phyloP scores from a whole-genome alignment of 2,113 vertebrate genomes.

The Malurus cyaneus region DNA sequence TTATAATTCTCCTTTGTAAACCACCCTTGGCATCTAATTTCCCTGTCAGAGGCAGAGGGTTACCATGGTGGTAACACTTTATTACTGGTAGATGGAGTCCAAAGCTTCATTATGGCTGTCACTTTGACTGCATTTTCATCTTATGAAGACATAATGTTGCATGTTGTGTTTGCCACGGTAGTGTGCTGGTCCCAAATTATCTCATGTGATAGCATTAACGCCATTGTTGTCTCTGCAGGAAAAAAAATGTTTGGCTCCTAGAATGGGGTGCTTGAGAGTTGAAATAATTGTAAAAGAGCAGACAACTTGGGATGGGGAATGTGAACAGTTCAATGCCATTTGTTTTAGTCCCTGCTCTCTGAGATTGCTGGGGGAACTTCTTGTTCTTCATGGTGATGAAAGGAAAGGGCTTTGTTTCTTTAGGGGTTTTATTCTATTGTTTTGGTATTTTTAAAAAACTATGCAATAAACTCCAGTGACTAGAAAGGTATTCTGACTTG shows the following conservation, averaged over 20 bases:
- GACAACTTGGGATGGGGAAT: neutral
- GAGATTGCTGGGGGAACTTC: neutral
- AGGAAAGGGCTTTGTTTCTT: neutral
- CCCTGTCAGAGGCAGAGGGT: neutral
- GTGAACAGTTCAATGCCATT: rapidly evolving
- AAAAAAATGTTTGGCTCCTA: neutral
- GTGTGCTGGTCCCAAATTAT: neutral
- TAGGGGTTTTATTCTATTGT: neutral
- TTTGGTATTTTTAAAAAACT: neutral
- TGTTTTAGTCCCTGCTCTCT: neutral
- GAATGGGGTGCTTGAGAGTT: neutral
- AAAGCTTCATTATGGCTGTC: neutral
- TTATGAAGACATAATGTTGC: rapidly evolving
- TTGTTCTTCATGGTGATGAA: neutral
- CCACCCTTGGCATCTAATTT: neutral
- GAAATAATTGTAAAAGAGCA: neutral
- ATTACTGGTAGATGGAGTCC: neutral
- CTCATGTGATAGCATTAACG: neutral
- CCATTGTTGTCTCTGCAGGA: neutral
- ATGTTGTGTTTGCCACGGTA: neutral
- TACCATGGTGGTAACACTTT: neutral
- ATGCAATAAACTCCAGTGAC: neutral
- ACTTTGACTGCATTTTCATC: neutral
- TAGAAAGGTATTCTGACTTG: neutral
- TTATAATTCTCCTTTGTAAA: neutral